Evolutionary conservation across 2,797 vertebrate genomes (phyloP).

Genomic region (Serranus cabrilla): DNA sequence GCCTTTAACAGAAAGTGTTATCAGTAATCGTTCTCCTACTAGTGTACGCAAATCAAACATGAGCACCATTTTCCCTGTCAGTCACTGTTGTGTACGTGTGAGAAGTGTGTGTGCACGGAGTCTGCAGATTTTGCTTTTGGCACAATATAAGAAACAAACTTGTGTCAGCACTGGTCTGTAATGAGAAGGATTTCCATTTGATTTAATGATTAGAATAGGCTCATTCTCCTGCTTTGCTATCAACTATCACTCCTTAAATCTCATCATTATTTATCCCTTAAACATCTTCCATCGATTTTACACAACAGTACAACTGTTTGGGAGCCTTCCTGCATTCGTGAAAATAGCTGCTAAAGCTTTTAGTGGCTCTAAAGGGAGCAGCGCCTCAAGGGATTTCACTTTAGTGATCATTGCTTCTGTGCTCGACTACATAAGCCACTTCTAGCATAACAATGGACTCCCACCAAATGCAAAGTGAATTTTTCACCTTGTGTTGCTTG

Average conservation of each 20-base stretch:
- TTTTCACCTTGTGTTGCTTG: too few relatives aligned
- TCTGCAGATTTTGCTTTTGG: background rate
- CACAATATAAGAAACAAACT: background rate
- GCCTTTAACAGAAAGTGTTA: constrained; percentile 3
- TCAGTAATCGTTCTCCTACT: background rate
- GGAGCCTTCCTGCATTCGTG: background rate
- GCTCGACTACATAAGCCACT: too few relatives aligned
- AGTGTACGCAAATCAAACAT: background rate
- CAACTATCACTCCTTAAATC: background rate
- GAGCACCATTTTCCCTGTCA: background rate
- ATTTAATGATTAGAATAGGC: background rate
- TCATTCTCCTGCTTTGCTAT: background rate
- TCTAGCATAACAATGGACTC: too few relatives aligned
- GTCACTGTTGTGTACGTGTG: too few relatives aligned
- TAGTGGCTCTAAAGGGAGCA: background rate
- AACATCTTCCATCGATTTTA: background rate
- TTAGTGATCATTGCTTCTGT: background rate
- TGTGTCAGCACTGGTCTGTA: background rate
- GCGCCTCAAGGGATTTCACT: background rate
- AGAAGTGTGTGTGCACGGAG: background rate
- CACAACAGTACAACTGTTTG: background rate
- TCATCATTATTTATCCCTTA: background rate
- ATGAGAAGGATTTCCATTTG: background rate
- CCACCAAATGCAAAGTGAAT: too few relatives aligned
- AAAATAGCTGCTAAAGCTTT: background rate